phyloP scores from a whole-genome alignment of 1,140 invertebrate species.

The Drosophila kanapiae region DNA sequence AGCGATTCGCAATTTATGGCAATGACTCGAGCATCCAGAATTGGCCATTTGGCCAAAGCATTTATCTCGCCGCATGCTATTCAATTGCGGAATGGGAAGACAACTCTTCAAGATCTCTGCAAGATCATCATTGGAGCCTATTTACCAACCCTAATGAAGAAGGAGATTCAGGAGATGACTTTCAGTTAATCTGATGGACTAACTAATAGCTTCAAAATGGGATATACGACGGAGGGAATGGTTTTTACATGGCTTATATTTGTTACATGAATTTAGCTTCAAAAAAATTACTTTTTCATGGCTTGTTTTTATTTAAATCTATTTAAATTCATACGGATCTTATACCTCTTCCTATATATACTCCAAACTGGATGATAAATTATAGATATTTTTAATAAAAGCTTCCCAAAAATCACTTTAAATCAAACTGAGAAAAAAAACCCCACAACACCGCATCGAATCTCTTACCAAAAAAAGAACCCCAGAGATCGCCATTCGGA shows the following conservation, averaged over 20 bases:
- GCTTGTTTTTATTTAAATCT: no score
- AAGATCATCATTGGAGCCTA: constrained; percentile 27
- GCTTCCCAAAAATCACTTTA: background rate
- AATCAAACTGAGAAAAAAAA: background rate
- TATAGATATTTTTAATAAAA: background rate
- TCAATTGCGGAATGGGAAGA: constrained; percentile 28
- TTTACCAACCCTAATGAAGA: constrained; percentile 12
- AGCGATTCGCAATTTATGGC: constrained; percentile 63
- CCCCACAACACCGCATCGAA: background rate
- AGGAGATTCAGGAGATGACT: constrained; percentile 24
- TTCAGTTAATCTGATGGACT: constrained; percentile 16
- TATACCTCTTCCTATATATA: background rate
- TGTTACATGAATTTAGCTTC: background rate
- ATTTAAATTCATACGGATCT: background rate
- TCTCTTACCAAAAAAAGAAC: background rate
- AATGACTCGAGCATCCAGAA: constrained; percentile 67
- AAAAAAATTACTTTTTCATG: background rate
- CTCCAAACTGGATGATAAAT: background rate
- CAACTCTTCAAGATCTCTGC: constrained; percentile 10
- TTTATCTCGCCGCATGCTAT: constrained; percentile 55
- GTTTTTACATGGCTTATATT: background rate
- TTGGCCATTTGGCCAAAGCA: constrained; percentile 44
- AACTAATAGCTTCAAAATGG: background rate
- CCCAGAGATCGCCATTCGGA: background rate
- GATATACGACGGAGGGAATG: background rate